Evolutionary conservation across 2,888 invertebrate species (phyloP).

Genomic region (Oscheius myriophilus): DNA sequence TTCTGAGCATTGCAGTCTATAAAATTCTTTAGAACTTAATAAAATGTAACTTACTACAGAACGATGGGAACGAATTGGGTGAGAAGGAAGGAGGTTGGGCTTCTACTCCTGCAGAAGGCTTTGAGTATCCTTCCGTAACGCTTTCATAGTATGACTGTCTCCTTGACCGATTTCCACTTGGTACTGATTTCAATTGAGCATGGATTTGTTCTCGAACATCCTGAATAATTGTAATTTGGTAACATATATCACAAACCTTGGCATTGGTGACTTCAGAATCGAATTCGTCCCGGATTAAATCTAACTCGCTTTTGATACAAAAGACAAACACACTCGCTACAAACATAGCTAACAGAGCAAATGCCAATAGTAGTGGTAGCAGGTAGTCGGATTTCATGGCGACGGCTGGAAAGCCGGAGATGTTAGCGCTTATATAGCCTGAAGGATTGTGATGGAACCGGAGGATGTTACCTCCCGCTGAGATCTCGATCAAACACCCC

Average conservation of each 20-base stretch:
- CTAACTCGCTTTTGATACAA: neutral
- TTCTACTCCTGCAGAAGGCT: constrained; percentile 33
- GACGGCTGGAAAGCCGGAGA: neutral
- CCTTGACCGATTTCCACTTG: constrained; percentile 15
- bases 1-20: constrained; percentile 42
- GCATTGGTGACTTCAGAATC: constrained; percentile 5
- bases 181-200: constrained; percentile 11
- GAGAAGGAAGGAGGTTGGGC: constrained; percentile 43
- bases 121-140: constrained; percentile 34
- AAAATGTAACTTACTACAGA: constrained; percentile 46
- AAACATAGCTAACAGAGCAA: neutral
- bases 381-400: constrained; percentile 2
- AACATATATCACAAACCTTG: neutral
- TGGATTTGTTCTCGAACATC: neutral
- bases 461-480: constrained; percentile 18
- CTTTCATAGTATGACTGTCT: constrained; percentile 45
- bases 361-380: neutral
- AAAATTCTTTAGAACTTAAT: too few species aligned
- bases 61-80: constrained; percentile 24
- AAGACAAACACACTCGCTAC: neutral
- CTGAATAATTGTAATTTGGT: neutral
- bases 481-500: constrained; percentile 20
- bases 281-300: neutral
- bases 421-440: constrained; percentile 6
- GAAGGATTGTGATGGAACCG: constrained; percentile 5